Evolutionary conservation across 2,888 invertebrate species (phyloP).

Genomic region (Anoncus sp.): DNA sequence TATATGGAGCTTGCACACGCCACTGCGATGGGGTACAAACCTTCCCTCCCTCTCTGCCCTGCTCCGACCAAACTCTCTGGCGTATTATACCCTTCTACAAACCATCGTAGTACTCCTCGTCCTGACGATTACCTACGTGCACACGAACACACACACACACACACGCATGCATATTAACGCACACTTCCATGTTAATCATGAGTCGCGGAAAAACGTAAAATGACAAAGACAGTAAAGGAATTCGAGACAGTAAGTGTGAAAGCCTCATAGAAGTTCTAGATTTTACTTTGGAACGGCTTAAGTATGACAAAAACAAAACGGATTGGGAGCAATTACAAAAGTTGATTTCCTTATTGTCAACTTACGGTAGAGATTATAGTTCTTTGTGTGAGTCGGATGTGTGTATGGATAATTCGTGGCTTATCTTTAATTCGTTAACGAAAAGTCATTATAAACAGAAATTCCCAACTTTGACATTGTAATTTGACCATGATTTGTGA

Average conservation of each 20-base stretch:
- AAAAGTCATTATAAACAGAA: too few species aligned
- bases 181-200: conserved; percentile 18
- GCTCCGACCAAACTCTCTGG: conserved; percentile 36
- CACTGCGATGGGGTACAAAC: conserved; percentile 48
- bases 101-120: conserved; percentile 32
- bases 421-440: too few species aligned
- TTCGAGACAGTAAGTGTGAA: conserved; percentile 28
- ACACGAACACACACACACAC: conserved; percentile 3
- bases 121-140: conserved; percentile 47
- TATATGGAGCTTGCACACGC: conserved; percentile 24
- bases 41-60: conserved; percentile 1
- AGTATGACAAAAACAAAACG: not conserved
- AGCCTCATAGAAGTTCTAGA: conserved; percentile 1
- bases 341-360: not conserved
- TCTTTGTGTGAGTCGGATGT: too few species aligned
- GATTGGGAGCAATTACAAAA: not conserved
- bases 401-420: too few species aligned
- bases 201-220: conserved; percentile 32
- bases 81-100: conserved; percentile 50
- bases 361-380: not conserved
- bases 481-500: not conserved
- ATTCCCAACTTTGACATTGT: not conserved
- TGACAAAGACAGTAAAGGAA: conserved; percentile 39
- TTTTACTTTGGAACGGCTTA: conserved; percentile 6
- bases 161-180: not conserved